Evolutionary conservation across 2,888 invertebrate genomes (phyloP), one percentile per base, ranked within the genome.

Genomic region (Ophion costatus): DNA sequence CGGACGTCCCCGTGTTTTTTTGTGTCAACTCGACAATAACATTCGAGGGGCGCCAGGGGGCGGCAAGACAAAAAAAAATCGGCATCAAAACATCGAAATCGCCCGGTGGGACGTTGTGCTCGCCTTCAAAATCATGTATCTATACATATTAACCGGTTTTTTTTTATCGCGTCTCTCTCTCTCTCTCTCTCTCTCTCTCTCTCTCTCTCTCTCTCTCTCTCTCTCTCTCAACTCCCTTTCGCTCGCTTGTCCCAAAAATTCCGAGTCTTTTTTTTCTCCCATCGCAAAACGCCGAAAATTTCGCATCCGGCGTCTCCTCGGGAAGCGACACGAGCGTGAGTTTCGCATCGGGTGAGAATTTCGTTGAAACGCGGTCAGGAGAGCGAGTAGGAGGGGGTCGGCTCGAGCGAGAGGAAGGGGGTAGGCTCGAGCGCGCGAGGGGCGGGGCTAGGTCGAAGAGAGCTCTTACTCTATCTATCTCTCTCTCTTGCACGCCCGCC

Each of bases 331-430:
- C 24, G 14, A 42, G 51, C 57, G 78, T 66, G 14, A 42, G 29
- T 66, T 66, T 45, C 38, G 33, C 51, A 78, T 74, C 59, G 78
- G 66, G 66, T 61, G 76, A 67, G 67, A 61, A 70, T 73, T 45
- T 29, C 33, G 69, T 64, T 63, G 17, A 24, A 80, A 81, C 66
- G 82, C 82, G 82, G 79, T 85, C 79, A 85, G 73, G 73, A 85
- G 80, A 80, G 33, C 73, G 80, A 67, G 59, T 29, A 11, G 20
- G 57, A 70, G 24, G 9, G 61, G 2, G 57, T 20, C 17, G 20
- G n/a, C 24, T 56, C 42, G 51, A 71, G 22, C 38, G 59, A 7
- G 76, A 77, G 71, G 84, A 63, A 79, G 79, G 76, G 79, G 82
- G 76, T 76, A 74, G 29, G 63, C 22, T 70, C 61, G 84, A 76